Conservation (phyloP, 1,140 invertebrate species). For the Lamellibrachia luymesi region DNA sequence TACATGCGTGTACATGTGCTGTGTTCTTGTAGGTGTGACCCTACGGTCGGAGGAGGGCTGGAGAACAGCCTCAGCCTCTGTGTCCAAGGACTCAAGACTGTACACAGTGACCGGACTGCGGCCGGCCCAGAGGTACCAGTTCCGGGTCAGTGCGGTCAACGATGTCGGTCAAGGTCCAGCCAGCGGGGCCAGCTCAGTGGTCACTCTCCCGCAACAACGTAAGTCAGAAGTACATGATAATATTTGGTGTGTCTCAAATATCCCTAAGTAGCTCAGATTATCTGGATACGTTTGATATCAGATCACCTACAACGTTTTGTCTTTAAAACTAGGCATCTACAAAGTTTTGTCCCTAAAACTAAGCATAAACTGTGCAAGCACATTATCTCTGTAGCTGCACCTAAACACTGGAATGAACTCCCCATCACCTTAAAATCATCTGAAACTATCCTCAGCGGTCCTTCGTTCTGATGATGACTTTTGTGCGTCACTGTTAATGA, state of each 20-base stretch:
- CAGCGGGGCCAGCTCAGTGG: slow-evolving; percentile 73
- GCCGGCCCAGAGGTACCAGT: slow-evolving; percentile 92
- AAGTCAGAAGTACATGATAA: slow-evolving; percentile 49
- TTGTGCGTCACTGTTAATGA: no score
- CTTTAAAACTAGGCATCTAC: no score
- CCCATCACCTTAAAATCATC: no score
- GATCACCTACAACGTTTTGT: no score
- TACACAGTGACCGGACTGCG: slow-evolving; percentile 83
- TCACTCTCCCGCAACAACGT: slow-evolving; percentile 92
- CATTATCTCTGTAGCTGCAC: no score
- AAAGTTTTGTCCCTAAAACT: no score
- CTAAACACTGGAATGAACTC: no score
- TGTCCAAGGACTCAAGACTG: slow-evolving; percentile 71
- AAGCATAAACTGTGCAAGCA: no score
- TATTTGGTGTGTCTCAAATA: not conserved
- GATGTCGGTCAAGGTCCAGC: slow-evolving; percentile 84
- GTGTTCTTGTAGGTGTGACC: not conserved
- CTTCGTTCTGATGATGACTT: no score
- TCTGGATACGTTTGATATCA: no score
- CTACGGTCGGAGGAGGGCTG: slow-evolving; percentile 59
- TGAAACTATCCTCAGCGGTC: no score
- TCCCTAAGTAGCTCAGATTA: no score
- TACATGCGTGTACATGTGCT: not conserved
- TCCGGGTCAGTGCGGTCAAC: slow-evolving; percentile 92
- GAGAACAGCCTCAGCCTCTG: slow-evolving; percentile 84